phyloP scores from a whole-genome alignment of 2,888 invertebrate species.

The Poecilus cupreus region DNA sequence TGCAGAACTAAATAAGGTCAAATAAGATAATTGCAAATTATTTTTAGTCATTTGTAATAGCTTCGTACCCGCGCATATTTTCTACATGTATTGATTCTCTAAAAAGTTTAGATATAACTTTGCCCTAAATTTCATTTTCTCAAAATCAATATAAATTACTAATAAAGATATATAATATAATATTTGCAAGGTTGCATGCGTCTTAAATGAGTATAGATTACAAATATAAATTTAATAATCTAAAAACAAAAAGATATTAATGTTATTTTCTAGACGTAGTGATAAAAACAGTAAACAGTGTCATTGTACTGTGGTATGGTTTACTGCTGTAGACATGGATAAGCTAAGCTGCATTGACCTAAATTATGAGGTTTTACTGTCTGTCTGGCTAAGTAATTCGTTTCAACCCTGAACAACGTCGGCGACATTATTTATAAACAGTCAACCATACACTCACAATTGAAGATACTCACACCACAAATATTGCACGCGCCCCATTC shows the following conservation, averaged over 20 bases:
- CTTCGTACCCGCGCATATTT: conserved; percentile 6
- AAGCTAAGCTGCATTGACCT: conserved; percentile 27
- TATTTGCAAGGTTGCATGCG: background rate
- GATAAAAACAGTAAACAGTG: conserved; percentile 39
- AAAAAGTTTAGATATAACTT: conserved; percentile 34
- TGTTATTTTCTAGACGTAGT: conserved; percentile 6
- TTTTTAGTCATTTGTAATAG: conserved; percentile 16
- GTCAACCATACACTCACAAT: background rate
- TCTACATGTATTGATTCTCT: conserved; percentile 7
- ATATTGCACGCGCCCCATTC: conserved; percentile 33
- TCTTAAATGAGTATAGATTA: background rate
- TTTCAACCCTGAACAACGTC: conserved; percentile 43
- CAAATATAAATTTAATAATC: background rate
- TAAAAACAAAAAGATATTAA: conserved; percentile 13
- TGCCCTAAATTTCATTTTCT: conserved; percentile 6
- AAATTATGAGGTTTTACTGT: conserved; percentile 30
- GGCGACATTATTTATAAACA: conserved; percentile 31
- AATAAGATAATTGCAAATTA: conserved; percentile 4
- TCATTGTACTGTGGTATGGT: conserved; percentile 33
- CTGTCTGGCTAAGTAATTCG: conserved; percentile 29
- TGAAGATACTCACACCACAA: conserved; percentile 2
- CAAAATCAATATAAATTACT: conserved; percentile 29
- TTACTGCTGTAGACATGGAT: conserved; percentile 8
- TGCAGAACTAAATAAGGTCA: conserved; percentile 10
- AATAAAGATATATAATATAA: background rate